Conservation (phyloP, 2,797 vertebrate genomes). For the Hirundo rustica region DNA sequence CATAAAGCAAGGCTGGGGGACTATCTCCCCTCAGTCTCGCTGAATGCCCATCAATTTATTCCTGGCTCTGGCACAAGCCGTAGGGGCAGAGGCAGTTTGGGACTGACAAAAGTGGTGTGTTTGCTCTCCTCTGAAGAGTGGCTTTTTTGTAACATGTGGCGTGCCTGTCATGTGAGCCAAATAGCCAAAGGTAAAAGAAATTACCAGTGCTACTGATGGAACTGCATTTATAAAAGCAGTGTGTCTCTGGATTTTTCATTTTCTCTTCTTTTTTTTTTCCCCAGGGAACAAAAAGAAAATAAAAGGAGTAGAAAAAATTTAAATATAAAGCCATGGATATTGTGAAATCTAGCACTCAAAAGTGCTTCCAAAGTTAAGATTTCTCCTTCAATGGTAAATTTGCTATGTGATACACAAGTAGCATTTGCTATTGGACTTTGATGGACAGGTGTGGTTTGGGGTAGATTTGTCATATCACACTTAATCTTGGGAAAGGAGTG, state of each 20-base stretch:
- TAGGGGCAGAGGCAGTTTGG: background rate
- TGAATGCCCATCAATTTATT: background rate
- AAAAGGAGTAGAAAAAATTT: background rate
- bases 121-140: background rate
- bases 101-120: background rate
- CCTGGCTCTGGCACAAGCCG: background rate
- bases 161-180: background rate
- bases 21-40: rapidly evolving
- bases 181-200: conserved; percentile 54
- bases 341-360: background rate
- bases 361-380: background rate
- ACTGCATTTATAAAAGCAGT: background rate
- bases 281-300: background rate
- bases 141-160: background rate
- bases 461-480: background rate
- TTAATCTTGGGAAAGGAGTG: background rate
- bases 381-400: background rate
- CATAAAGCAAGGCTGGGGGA: background rate
- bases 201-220: conserved; percentile 8
- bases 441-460: background rate
- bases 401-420: background rate
- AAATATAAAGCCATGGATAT: background rate
- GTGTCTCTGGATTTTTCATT: conserved; percentile 28
- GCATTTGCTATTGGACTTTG: background rate
- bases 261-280: background rate